phyloP scores from a whole-genome alignment of 2,888 invertebrate species.

The Teleogryllus oceanicus region DNA sequence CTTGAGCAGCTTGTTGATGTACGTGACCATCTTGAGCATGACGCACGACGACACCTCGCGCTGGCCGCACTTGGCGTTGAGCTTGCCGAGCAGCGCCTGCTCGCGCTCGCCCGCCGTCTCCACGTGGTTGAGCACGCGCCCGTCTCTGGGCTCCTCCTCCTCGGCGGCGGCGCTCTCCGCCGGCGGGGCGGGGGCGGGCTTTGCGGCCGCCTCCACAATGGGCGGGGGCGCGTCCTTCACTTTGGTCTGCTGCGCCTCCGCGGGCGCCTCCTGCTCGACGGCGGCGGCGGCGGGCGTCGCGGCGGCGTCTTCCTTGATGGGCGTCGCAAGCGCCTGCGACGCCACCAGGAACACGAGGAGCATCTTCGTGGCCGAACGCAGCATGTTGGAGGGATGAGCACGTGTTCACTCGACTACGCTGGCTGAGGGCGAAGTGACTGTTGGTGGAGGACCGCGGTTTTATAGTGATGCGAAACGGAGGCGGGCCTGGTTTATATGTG shows the following conservation, averaged over 20 bases:
- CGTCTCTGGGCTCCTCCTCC: background rate
- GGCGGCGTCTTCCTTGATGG: background rate
- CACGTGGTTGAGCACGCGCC: constrained; percentile 25
- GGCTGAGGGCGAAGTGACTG: background rate
- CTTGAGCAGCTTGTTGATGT: constrained; percentile 76
- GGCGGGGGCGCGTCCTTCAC: background rate
- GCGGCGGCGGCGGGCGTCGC: background rate
- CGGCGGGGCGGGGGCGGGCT: background rate
- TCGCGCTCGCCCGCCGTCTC: constrained; percentile 47
- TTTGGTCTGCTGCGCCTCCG: background rate
- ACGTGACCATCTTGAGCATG: constrained; percentile 76
- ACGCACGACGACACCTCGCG: constrained; percentile 77
- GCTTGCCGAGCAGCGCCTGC: constrained; percentile 68
- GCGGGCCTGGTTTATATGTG: constrained; percentile 2
- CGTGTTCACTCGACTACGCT: background rate
- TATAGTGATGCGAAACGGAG: background rate
- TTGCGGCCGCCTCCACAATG: background rate
- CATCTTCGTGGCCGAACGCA: background rate
- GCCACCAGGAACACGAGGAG: background rate
- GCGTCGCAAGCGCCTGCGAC: background rate
- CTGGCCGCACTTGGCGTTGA: constrained; percentile 73
- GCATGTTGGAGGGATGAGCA: background rate
- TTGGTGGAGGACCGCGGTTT: background rate
- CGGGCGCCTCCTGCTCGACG: background rate
- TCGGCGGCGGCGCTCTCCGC: background rate